Evolutionary conservation across 1,140 invertebrate genomes (phyloP).

Genomic region (Meloidogyne chitwoodi): DNA sequence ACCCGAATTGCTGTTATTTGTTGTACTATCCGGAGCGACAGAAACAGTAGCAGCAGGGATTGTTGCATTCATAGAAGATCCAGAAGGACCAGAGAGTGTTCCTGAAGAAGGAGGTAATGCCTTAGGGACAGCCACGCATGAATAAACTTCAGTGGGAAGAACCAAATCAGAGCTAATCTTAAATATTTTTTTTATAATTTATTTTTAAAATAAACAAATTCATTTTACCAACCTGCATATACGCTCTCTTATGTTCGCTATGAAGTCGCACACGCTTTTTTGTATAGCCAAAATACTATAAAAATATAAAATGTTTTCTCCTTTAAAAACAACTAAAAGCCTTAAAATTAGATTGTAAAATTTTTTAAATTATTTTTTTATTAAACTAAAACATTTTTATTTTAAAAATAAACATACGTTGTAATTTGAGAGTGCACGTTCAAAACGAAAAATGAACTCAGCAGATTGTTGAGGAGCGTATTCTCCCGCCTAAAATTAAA

Average conservation of each 20-base stretch:
- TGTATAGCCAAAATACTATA: constrained; percentile 34
- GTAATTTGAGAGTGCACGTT: constrained; percentile 30
- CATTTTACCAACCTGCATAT: constrained; percentile 20
- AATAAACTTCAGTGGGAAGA: constrained; percentile 18
- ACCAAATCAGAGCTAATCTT: constrained; percentile 17
- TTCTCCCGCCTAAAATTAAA: constrained; percentile 49
- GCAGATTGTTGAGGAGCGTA: constrained; percentile 52
- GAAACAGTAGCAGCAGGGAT: not conserved
- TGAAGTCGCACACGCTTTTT: constrained; percentile 20
- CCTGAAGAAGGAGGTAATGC: not conserved
- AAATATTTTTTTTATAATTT: not conserved
- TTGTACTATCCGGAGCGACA: not conserved
- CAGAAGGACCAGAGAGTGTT: not conserved
- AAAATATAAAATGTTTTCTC: not conserved
- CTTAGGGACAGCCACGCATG: not conserved
- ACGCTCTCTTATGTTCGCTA: constrained; percentile 19
- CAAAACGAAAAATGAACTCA: constrained; percentile 39
- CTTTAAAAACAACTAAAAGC: not conserved
- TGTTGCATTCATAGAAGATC: not conserved
- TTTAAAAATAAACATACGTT: not conserved
- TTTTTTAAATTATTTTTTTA: not conserved
- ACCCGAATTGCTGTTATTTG: not conserved
- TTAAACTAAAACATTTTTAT: not conserved
- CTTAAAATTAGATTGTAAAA: not conserved
- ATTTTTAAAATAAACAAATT: not conserved